These are phyloP conservation scores for Phyllotis vaccarum DNA, from an alignment of 2,797 vertebrate genomes.

Conservation along the genomic window DNA sequence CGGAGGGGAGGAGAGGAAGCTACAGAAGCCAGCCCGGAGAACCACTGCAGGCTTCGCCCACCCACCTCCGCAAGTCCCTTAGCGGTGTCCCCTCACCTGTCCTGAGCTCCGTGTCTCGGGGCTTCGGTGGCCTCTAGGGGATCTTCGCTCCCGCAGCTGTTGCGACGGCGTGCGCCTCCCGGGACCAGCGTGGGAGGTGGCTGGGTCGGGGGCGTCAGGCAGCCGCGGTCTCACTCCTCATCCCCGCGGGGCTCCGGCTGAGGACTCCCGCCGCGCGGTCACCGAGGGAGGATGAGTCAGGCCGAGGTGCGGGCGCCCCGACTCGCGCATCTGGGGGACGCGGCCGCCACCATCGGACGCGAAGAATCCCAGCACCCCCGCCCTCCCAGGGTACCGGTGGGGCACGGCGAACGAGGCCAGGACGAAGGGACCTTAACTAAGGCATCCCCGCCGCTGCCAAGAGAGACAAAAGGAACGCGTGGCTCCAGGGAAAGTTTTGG, in stretches of 20 bases:
- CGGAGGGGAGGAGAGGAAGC: not conserved
- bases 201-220: constrained; percentile 61
- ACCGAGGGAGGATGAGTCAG: constrained; percentile 76
- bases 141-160: not conserved
- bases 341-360: constrained; percentile 42
- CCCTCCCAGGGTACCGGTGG: not conserved
- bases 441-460: not conserved
- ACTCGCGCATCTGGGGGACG: constrained; percentile 32
- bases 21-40: not conserved
- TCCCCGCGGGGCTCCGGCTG: constrained; percentile 64
- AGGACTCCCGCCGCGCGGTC: constrained; percentile 56
- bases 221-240: constrained; percentile 13
- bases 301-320: constrained; percentile 26
- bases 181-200: not conserved
- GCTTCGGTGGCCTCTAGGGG: not conserved
- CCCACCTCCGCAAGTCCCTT: not conserved
- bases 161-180: not conserved
- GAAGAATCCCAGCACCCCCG: not conserved
- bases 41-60: not conserved
- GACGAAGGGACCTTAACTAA: not conserved
- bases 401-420: not conserved
- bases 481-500: constrained; percentile 76
- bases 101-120: not conserved
- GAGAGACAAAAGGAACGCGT: constrained; percentile 68
- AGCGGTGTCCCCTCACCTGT: constrained; percentile 66